Percentiles rank a stretch among this genome's conserved stretches.
Conservation (phyloP, 2,113 vertebrate genomes). For the Dipodomys merriami region DNA sequence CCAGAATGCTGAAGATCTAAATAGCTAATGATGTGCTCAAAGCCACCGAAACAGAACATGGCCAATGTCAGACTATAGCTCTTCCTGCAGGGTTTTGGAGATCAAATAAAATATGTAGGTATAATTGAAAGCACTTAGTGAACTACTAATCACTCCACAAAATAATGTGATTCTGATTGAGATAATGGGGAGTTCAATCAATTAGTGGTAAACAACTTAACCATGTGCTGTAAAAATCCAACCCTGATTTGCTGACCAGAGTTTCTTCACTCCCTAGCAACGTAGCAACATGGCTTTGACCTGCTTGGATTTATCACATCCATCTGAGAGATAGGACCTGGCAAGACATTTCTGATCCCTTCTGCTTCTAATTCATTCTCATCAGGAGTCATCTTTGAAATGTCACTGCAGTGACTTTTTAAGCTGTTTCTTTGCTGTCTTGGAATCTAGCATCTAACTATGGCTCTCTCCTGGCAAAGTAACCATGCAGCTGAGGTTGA, state of each 20-base stretch:
- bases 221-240: not conserved
- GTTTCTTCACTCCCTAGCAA: not conserved
- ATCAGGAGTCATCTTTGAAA: not conserved
- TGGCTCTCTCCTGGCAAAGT: not conserved
- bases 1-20: slow-evolving; percentile 17
- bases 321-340: not conserved
- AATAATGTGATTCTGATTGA: slow-evolving; percentile 50
- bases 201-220: slow-evolving; percentile 32
- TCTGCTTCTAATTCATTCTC: not conserved
- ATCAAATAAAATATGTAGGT: slow-evolving; percentile 42
- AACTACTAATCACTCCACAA: slow-evolving; percentile 28
- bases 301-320: not conserved
- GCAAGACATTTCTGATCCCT: not conserved
- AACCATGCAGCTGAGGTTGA: not conserved
- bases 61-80: not conserved
- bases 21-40: not conserved
- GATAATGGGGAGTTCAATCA: slow-evolving; percentile 17
- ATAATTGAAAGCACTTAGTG: slow-evolving; percentile 48
- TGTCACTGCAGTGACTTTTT: too few relatives aligned
- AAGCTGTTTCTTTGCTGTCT: not conserved
- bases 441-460: not conserved
- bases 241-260: not conserved
- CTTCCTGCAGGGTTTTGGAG: not conserved
- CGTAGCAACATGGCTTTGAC: not conserved
- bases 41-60: not conserved